These are phyloP conservation scores for Cremastinae sp. DNA, from an alignment of 2,888 invertebrate genomes.

Conservation along the genomic window DNA sequence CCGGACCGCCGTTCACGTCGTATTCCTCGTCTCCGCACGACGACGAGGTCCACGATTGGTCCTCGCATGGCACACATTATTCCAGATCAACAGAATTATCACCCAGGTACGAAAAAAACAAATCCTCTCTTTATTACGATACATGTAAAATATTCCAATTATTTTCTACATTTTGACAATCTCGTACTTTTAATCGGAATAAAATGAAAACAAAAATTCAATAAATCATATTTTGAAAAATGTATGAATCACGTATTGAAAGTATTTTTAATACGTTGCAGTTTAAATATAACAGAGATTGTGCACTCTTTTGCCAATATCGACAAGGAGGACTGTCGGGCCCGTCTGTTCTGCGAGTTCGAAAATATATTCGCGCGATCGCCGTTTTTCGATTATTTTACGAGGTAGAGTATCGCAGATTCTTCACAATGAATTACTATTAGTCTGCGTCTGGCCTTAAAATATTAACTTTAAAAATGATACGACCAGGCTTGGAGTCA, in stretches of 20 bases:
- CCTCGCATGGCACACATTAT: slow-evolving; percentile 39
- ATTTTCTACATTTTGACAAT: not conserved
- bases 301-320: slow-evolving; percentile 55
- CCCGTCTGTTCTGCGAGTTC: slow-evolving; percentile 60
- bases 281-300: slow-evolving; percentile 60
- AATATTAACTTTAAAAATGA: not conserved
- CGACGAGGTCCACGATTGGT: slow-evolving; percentile 61
- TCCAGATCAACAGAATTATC: slow-evolving; percentile 44
- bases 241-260: too few species aligned
- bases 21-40: slow-evolving; percentile 34
- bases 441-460: not conserved
- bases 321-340: slow-evolving; percentile 57
- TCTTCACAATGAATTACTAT: not conserved
- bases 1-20: slow-evolving; percentile 30
- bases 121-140: not conserved
- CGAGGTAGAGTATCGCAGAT: slow-evolving; percentile 32
- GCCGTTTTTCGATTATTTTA: slow-evolving; percentile 45
- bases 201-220: not conserved
- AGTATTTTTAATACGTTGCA: too few species aligned
- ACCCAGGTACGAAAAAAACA: slow-evolving; percentile 29
- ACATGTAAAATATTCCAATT: not conserved
- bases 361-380: slow-evolving; percentile 46
- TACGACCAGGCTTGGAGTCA: slow-evolving; percentile 21
- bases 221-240: too few species aligned
- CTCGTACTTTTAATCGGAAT: too few species aligned